Percentiles rank a stretch among this genome's conserved stretches.
phyloP scores from a whole-genome alignment of 1,140 invertebrate genomes.

The Formica selysi region DNA sequence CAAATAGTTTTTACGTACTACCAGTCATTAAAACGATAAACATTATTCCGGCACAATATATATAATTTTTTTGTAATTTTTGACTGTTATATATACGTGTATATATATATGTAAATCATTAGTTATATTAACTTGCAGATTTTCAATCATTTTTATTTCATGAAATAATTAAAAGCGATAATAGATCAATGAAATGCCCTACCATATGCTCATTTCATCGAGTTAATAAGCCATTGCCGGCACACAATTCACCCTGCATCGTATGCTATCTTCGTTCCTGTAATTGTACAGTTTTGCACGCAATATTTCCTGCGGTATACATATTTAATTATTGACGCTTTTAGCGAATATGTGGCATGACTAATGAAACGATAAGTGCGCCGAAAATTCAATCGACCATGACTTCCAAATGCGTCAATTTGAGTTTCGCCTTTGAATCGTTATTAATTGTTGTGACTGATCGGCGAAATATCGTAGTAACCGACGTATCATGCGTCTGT shows the following conservation, averaged over 20 bases:
- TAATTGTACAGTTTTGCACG: conserved; percentile 40
- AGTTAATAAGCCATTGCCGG: conserved; percentile 36
- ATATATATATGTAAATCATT: background rate
- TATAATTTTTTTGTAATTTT: background rate
- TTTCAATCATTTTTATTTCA: background rate
- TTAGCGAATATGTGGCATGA: conserved; percentile 55
- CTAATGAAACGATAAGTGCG: conserved; percentile 71
- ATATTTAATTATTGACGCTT: conserved; percentile 72
- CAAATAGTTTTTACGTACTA: background rate
- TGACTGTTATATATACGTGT: too few species aligned
- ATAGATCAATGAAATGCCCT: conserved; percentile 34
- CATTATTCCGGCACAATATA: background rate
- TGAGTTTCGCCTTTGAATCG: conserved; percentile 66
- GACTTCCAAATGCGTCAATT: conserved; percentile 65
- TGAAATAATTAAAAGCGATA: conserved; percentile 1
- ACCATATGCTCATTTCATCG: conserved; percentile 23
- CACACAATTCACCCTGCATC: conserved; percentile 17
- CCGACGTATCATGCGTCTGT: conserved; percentile 51
- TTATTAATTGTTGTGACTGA: conserved; percentile 74
- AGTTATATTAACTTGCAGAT: background rate
- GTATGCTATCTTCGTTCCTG: conserved; percentile 4
- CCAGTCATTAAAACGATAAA: background rate
- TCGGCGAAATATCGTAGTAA: conserved; percentile 63
- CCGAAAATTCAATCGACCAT: conserved; percentile 65
- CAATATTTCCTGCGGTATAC: conserved; percentile 47